Evolutionary conservation across 2,113 vertebrate species (phyloP).

Genomic region (Cyprinodon tularosa): DNA sequence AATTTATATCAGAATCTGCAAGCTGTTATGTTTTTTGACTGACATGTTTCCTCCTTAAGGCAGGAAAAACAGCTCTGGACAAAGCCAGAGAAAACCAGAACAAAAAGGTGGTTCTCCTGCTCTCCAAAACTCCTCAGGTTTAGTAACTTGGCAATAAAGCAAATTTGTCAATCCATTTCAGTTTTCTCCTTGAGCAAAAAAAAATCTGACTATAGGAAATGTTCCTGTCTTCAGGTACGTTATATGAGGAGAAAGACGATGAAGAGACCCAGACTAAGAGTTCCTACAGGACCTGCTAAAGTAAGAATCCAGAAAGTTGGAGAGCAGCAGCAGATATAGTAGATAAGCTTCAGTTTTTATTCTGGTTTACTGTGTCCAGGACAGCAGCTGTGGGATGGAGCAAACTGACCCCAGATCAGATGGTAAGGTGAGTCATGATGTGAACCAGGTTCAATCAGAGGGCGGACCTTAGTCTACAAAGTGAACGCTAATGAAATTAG

Average conservation of each 20-base stretch:
- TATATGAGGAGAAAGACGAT: neutral
- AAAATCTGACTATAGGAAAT: neutral
- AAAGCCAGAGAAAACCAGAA: slow-evolving; percentile 87
- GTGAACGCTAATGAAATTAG: neutral
- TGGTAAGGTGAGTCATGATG: neutral
- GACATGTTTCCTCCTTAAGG: slow-evolving; percentile 67
- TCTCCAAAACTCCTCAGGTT: slow-evolving; percentile 88
- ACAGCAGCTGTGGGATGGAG: neutral
- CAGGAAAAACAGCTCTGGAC: slow-evolving; percentile 89
- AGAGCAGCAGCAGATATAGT: neutral
- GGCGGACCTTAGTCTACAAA: no score
- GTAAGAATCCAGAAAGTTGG: neutral
- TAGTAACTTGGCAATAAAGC: neutral
- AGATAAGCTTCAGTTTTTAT: neutral
- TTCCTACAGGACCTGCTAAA: neutral
- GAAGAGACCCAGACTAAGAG: slow-evolving; percentile 2
- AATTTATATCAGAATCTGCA: neutral
- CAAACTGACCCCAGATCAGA: neutral
- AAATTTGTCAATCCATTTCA: neutral
- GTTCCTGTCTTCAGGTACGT: neutral
- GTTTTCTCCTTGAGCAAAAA: neutral
- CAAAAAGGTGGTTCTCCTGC: slow-evolving; percentile 84
- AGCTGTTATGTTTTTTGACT: neutral
- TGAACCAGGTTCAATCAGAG: neutral
- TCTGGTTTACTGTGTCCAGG: neutral